Evolutionary conservation across 2,797 vertebrate species (phyloP).

Genomic region (Eulemur mongoz): DNA sequence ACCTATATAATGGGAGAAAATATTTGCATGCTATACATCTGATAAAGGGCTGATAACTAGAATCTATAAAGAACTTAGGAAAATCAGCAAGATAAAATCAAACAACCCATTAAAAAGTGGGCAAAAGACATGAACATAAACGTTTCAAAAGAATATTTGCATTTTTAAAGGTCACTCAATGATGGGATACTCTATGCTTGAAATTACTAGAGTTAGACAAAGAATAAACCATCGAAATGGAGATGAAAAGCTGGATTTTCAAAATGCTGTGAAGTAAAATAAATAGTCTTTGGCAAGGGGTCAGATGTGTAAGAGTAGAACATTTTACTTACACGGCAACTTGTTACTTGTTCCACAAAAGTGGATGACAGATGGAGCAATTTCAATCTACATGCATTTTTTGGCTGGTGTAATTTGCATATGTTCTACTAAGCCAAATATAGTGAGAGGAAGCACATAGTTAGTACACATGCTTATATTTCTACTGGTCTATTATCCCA

Average conservation of each 20-base stretch:
- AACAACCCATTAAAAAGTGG: too few relatives aligned
- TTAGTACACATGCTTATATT: not conserved
- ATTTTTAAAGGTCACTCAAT: conserved; percentile 68
- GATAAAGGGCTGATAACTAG: too few relatives aligned
- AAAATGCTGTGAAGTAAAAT: not conserved
- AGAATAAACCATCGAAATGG: not conserved
- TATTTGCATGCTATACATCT: too few relatives aligned
- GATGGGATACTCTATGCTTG: not conserved
- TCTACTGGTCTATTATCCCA: not conserved
- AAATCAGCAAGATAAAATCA: too few relatives aligned
- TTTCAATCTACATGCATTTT: not conserved
- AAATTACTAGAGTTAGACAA: conserved; percentile 19
- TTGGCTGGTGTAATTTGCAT: not conserved
- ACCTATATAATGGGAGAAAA: too few relatives aligned
- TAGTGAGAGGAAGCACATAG: not conserved
- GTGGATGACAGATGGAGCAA: not conserved
- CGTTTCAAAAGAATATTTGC: not conserved
- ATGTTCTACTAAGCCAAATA: not conserved
- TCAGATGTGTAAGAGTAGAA: not conserved
- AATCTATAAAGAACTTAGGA: too few relatives aligned
- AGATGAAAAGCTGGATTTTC: not conserved
- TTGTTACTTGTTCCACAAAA: conserved; percentile 27
- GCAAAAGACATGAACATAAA: too few relatives aligned
- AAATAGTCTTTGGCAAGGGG: conserved; percentile 13
- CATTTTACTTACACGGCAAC: conserved; percentile 16